phyloP scores from a whole-genome alignment of 2,113 vertebrate species.

The Syrmaticus mikado region DNA sequence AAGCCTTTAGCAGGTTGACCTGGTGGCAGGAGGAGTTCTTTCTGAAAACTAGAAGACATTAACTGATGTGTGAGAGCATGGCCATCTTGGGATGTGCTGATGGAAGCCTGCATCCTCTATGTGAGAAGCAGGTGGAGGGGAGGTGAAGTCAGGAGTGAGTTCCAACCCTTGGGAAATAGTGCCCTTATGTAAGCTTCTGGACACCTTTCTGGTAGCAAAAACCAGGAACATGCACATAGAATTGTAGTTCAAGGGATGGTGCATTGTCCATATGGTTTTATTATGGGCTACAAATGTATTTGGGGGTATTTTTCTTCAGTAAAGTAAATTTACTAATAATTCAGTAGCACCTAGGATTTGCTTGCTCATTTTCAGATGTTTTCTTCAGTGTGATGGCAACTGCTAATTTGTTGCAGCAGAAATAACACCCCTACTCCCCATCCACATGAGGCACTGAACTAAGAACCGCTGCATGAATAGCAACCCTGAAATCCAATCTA shows the following conservation, averaged over 20 bases:
- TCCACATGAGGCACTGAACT: neutral
- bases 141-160: neutral
- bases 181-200: fast-evolving
- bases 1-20: neutral
- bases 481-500: neutral
- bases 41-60: neutral
- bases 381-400: neutral
- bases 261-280: neutral
- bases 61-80: fast-evolving
- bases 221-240: neutral
- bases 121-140: fast-evolving
- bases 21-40: neutral
- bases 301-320: fast-evolving
- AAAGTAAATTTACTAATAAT: neutral
- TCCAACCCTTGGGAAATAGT: no score
- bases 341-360: neutral
- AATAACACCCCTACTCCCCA: neutral
- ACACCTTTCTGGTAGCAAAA: neutral
- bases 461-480: neutral
- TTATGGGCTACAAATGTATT: neutral
- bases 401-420: neutral
- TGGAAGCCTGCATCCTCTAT: neutral
- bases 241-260: no score
- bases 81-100: neutral
- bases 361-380: neutral